A percentile compares a stretch with the other conserved stretches of the same genome.
These are phyloP conservation scores for Cynodonichthys magdalenae DNA, from an alignment of 2,797 vertebrate species.

Conservation along the genomic window DNA sequence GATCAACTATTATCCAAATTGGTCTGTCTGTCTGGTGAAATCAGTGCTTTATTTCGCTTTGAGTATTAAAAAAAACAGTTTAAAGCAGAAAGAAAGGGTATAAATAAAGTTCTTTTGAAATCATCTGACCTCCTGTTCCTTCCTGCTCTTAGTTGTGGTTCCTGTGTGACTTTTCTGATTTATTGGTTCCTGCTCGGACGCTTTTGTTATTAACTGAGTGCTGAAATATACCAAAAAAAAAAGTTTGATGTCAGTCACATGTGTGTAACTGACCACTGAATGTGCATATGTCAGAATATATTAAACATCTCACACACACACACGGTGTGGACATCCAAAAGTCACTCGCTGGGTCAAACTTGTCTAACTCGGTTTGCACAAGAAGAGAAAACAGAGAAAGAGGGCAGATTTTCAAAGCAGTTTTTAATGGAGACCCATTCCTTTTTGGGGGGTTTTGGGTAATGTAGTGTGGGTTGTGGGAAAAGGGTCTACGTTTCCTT, in stretches of 20 bases:
- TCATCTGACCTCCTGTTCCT: conserved; percentile 48
- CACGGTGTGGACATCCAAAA: conserved; percentile 16
- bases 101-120: conserved; percentile 62
- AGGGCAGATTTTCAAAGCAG: conserved; percentile 10
- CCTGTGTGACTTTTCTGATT: conserved; percentile 46
- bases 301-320: conserved; percentile 48
- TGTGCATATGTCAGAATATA: conserved; percentile 41
- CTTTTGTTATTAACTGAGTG: conserved; percentile 46
- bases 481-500: conserved; percentile 67
- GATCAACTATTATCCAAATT: conserved; percentile 57
- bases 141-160: conserved; percentile 60
- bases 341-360: conserved; percentile 8
- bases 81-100: conserved; percentile 15
- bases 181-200: conserved; percentile 37
- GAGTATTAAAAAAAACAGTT: too few species aligned
- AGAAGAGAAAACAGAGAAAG: conserved; percentile 5
- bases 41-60: too few species aligned
- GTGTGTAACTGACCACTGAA: conserved; percentile 30
- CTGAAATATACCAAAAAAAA: conserved; percentile 24
- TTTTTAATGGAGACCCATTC: conserved; percentile 37
- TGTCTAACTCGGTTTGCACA: conserved; percentile 18
- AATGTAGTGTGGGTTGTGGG: conserved; percentile 58
- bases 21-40: too few species aligned
- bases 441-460: conserved; percentile 54
- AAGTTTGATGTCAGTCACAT: conserved; percentile 48